These are phyloP conservation scores for Heliconius ethilla DNA, from an alignment of 2,888 invertebrate genomes.

Conservation along the genomic window DNA sequence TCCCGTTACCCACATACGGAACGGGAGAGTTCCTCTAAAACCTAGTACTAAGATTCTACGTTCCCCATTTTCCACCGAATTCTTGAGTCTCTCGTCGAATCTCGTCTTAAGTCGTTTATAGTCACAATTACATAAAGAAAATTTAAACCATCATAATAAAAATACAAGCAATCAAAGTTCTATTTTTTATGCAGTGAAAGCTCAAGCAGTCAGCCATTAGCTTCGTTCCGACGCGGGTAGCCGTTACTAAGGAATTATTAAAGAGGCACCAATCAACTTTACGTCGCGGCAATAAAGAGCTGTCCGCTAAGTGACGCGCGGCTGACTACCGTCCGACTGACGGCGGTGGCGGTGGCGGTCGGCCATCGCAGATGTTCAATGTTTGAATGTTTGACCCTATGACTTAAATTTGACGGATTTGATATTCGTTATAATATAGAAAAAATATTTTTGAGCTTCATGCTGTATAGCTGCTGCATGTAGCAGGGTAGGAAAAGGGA, in stretches of 20 bases:
- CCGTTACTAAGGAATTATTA: constrained; percentile 53
- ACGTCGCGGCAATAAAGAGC: constrained; percentile 68
- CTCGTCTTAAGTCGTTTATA: no score
- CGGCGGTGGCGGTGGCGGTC: constrained; percentile 51
- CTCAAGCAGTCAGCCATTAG: constrained; percentile 53
- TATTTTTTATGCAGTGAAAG: constrained; percentile 47
- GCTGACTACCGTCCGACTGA: constrained; percentile 62
- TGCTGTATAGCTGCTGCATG: no score
- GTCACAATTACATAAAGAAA: no score
- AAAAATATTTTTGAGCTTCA: no score
- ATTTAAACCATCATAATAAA: neutral
- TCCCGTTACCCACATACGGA: no score
- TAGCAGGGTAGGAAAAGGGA: no score
- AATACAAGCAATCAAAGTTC: neutral
- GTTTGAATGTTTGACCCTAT: constrained; percentile 49
- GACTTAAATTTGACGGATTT: constrained; percentile 33
- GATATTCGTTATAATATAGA: neutral
- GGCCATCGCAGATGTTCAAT: constrained; percentile 47
- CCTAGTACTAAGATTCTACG: no score
- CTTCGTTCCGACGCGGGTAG: constrained; percentile 46
- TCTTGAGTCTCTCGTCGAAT: no score
- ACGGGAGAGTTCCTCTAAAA: no score
- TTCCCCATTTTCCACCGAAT: no score
- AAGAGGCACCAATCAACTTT: constrained; percentile 71
- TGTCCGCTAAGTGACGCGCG: constrained; percentile 69